phyloP scores from a whole-genome alignment of 2,113 vertebrate genomes.

The Chelonoidis abingdonii region DNA sequence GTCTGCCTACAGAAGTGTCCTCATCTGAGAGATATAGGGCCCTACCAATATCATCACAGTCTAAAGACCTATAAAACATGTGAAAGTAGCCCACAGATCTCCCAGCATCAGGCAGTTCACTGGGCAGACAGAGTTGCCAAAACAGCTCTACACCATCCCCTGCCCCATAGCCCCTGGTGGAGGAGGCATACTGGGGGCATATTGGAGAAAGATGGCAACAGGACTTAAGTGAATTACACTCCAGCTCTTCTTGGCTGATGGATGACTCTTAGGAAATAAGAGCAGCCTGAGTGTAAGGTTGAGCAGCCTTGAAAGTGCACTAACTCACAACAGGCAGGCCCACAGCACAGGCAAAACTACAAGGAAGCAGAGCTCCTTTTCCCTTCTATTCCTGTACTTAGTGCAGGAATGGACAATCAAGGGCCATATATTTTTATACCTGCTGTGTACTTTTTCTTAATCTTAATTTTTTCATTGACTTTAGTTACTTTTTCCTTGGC shows the following conservation, averaged over 20 bases:
- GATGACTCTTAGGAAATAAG: not conserved
- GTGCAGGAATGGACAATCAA: not conserved
- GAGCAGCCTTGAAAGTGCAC: not conserved
- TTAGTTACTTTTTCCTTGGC: not conserved
- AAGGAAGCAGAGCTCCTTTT: not conserved
- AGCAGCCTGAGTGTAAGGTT: not conserved
- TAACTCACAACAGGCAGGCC: not conserved
- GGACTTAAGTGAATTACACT: rapidly evolving
- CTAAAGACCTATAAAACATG: not conserved
- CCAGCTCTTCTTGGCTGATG: not conserved
- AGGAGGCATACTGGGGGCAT: not conserved
- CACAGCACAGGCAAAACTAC: not conserved
- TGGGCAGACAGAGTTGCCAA: not conserved
- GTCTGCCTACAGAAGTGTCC: not conserved
- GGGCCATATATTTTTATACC: not conserved
- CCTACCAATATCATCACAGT: not conserved
- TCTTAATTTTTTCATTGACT: not conserved
- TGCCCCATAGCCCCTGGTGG: not conserved
- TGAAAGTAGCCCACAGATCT: not conserved
- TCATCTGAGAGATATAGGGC: not conserved
- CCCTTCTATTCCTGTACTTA: not conserved
- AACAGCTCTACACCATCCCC: not conserved
- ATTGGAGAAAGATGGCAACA: not conserved
- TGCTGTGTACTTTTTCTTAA: rapidly evolving
- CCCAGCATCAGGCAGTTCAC: not conserved